phyloP scores from a whole-genome alignment of 2,797 vertebrate genomes.

The Girardinus metallicus region DNA sequence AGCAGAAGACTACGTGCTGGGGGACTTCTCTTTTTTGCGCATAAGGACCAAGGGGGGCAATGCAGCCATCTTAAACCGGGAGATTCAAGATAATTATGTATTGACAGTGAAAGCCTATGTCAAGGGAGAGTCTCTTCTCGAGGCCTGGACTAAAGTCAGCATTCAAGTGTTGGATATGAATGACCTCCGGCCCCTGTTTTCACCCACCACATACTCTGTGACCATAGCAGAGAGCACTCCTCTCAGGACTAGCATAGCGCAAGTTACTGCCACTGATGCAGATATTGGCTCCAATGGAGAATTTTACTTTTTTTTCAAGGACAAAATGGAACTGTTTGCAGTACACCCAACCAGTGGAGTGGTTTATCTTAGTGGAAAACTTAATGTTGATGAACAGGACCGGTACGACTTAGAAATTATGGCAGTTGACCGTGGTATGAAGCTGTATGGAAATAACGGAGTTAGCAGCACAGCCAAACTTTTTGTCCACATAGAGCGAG shows the following conservation, averaged over 20 bases:
- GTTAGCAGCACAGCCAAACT: conserved; percentile 98
- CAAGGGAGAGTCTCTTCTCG: conserved; percentile 89
- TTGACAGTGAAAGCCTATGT: conserved; percentile 94
- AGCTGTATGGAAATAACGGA: conserved; percentile 96
- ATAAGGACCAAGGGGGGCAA: conserved; percentile 99
- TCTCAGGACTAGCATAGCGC: conserved; percentile 96
- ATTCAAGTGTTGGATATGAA: conserved; percentile 98
- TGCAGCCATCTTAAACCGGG: conserved; percentile 95
- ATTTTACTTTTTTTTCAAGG: conserved; percentile 99
- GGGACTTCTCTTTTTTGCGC: conserved; percentile 96
- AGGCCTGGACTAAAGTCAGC: conserved; percentile 96
- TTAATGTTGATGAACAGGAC: conserved; percentile 89
- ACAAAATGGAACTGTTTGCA: conserved; percentile 92
- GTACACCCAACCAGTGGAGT: conserved; percentile 96
- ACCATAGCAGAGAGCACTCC: conserved; percentile 95
- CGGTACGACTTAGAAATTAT: conserved; percentile 93
- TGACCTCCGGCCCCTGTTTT: conserved; percentile 95
- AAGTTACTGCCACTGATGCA: conserved; percentile 96
- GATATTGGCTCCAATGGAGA: conserved; percentile 98
- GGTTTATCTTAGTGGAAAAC: conserved; percentile 91
- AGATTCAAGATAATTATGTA: conserved; percentile 97
- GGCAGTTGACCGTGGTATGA: conserved; percentile 97
- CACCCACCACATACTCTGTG: conserved; percentile 96
- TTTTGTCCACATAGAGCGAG: conserved; percentile 92
- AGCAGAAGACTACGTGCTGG: conserved; percentile 93